A percentile compares a stretch with the other conserved stretches of the same genome.
Conservation (phyloP, 1,140 invertebrate species). For the Heliconius himera region DNA sequence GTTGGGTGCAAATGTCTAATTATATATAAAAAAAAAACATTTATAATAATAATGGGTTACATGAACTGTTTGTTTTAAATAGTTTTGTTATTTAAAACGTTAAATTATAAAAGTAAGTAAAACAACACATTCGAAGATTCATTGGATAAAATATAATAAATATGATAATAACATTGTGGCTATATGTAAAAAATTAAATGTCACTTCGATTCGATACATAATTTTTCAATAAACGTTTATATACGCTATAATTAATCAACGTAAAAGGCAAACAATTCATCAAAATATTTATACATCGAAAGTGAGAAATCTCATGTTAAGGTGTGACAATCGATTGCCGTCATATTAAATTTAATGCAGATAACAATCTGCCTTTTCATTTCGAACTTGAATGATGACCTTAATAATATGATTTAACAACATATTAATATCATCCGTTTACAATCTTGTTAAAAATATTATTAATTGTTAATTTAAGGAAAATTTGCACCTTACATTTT, state of each 20-base stretch:
- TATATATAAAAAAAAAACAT: too few species aligned
- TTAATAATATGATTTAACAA: conserved; percentile 10
- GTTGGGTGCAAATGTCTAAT: too few species aligned
- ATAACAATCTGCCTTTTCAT: conserved; percentile 19
- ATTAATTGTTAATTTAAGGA: not conserved
- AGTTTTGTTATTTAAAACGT: too few species aligned
- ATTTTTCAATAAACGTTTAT: not conserved
- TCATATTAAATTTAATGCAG: conserved; percentile 19
- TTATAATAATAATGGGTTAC: too few species aligned
- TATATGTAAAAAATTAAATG: not conserved
- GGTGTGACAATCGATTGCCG: conserved; percentile 24
- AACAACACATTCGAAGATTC: too few species aligned
- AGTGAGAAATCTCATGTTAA: conserved; percentile 2
- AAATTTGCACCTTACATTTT: too few species aligned
- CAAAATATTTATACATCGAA: conserved; percentile 2
- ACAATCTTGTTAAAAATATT: not conserved
- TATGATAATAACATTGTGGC: too few species aligned
- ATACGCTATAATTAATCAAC: not conserved
- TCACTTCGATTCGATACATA: not conserved
- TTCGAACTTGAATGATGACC: conserved; percentile 9
- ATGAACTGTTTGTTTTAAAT: too few species aligned
- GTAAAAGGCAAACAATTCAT: not conserved
- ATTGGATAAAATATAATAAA: too few species aligned
- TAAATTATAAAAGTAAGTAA: too few species aligned
- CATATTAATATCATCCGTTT: not conserved